Percentiles rank a stretch among this genome's conserved stretches.
Evolutionary conservation across 2,888 invertebrate genomes (phyloP).

Genomic region (Lymantria dispar): DNA sequence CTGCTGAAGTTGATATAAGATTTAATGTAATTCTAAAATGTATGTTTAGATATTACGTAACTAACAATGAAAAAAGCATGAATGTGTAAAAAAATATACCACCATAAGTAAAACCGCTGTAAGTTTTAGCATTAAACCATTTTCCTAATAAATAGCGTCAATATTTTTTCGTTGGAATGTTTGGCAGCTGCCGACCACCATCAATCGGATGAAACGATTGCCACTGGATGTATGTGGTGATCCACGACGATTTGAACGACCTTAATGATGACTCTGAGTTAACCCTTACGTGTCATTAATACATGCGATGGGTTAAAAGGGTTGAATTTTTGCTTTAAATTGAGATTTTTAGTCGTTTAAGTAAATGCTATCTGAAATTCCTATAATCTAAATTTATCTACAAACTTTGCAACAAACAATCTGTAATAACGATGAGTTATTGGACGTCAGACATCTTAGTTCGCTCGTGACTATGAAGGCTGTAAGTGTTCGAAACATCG

Average conservation of each 20-base stretch:
- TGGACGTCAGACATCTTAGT: no score
- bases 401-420: no score
- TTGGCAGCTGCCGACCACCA: conserved; percentile 24
- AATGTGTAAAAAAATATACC: no score
- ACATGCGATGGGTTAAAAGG: conserved; percentile 4
- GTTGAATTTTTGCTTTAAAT: background rate
- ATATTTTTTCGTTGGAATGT: conserved; percentile 26
- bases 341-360: background rate
- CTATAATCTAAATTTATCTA: no score
- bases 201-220: conserved; percentile 24
- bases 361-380: background rate
- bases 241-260: conserved; percentile 19
- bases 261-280: conserved; percentile 23
- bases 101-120: background rate
- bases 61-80: no score
- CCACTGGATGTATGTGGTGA: conserved; percentile 21
- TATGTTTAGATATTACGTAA: no score
- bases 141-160: conserved; percentile 25
- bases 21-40: no score
- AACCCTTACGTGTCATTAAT: conserved; percentile 19
- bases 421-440: no score
- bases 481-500: no score
- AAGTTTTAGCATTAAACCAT: conserved; percentile 5
- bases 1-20: no score
- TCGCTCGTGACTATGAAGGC: no score